Base-by-base conservation (phyloP, 2,888 invertebrate genomes). In the Penaeus monodon region DNA sequence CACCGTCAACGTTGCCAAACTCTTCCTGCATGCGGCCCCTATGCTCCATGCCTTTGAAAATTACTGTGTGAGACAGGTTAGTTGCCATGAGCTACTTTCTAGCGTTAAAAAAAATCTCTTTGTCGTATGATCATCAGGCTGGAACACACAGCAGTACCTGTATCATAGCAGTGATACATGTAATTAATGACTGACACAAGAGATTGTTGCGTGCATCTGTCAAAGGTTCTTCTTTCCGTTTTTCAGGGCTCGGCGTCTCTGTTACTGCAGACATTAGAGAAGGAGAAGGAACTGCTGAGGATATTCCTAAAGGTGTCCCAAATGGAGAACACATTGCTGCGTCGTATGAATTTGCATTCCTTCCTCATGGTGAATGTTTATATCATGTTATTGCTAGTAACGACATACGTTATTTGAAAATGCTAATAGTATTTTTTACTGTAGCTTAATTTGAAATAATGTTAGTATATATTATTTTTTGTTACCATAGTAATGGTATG, bases 331-430 rank as follows among this genome's bases (percentile, higher is more conserved):
- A 95, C 96, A 33, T 96, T 97, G 90, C 93, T 98, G 91, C 94
- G 98, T 91, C 94, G 98, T 91, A 98, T 98, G 98, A 98, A 98
- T 92, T 94, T 99, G 79, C 97, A 98, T 93, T 98, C 98, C n/a
- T 99, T 98, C 93, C 95, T 98, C 85, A 98, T 98, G 98, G 98
- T 97, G 92, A 93, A 93, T 91, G 66, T 63, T 12, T n/a, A 20
- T 14, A 20, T 66, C 14, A 65, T 27, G 20, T 27, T 20, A 29
- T 12, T 70, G 38, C 1, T 4, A 57, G 14, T 57, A 57, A 57
- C 17, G 14, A 57, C 17, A 57, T 17, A 57, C 17, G 0, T 33
- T 76, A 3, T 22, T 20, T 0, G 3, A 38, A 76, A 76, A 44
- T 44, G 44, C 10, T 44, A 44, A 10, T 44, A 44, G 44, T 38